Evolutionary conservation across 37 sponge, comb jelly and placozoan species (phyloP).

Genomic region (Oopsacas minuta): DNA sequence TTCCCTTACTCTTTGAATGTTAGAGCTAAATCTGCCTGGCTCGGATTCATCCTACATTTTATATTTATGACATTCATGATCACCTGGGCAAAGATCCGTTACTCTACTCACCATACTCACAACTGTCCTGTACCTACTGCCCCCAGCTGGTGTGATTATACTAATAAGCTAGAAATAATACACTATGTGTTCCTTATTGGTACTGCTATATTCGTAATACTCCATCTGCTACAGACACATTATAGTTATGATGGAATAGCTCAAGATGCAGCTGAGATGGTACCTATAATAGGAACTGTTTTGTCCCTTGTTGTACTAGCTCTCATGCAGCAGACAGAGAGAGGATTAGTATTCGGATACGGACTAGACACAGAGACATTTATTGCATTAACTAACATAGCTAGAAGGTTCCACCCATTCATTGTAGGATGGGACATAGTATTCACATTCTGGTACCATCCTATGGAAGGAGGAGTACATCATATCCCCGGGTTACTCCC

Average conservation of each 20-base stretch:
- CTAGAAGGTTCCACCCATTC: not conserved
- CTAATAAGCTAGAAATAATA: not conserved
- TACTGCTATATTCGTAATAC: not conserved
- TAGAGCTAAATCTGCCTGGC: not conserved
- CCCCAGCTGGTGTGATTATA: not conserved
- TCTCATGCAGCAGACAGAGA: not conserved
- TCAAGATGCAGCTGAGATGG: not conserved
- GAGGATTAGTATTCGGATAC: not conserved
- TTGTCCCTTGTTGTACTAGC: not conserved
- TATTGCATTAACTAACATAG: not conserved
- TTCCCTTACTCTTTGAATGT: not conserved
- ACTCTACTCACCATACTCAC: not conserved
- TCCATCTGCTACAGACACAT: not conserved
- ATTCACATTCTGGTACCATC: constrained; percentile 17
- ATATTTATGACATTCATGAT: not conserved
- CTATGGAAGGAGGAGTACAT: not conserved
- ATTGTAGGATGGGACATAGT: not conserved
- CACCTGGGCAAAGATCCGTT: not conserved
- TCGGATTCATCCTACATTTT: not conserved
- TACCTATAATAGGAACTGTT: not conserved
- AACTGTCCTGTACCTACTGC: not conserved
- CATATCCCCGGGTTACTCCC: not conserved
- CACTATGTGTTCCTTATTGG: not conserved
- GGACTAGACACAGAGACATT: not conserved
- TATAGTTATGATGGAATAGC: not conserved